Base-by-base conservation (phyloP, 1,140 invertebrate species). In the Phymastichus coffea region DNA sequence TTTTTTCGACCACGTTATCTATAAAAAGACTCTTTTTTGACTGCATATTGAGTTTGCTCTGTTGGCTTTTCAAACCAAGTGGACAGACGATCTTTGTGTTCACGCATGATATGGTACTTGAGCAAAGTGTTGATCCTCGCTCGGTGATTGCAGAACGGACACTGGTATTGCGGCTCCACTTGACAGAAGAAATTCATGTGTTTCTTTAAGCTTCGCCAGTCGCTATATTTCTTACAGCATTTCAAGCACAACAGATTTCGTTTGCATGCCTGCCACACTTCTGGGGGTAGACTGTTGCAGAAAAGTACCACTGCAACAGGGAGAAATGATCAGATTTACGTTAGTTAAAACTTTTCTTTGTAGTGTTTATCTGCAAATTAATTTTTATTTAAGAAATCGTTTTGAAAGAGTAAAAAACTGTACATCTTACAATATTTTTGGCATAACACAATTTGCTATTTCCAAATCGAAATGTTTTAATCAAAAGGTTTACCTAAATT, bases 101-200 rank as follows among this genome's bases (percentile, higher is more conserved):
- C 66, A 2, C 65, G 53, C 10, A 66, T 35, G 14, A 74, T 63
- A 37, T 77, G 75, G 41, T 76, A 74, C 23, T 73, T 74, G 1
- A 78, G 40, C 20, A 73, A 47, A 3, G 71, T 75, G 17, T 66
- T 62, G 38, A 73, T 69, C 41, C 75, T 68, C 6, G 74, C 70
- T 38, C 67, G 66, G 46, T 79, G 72, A 46, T 64, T 61, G 62
- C 80, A 81, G 53, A 72, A 73, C 1, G 75, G 78, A 61, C 80
- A 81, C 3, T 71, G 72, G 65, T 74, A 81, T 35, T 77, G 76
- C 7, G 78, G 80, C 48, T 81, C 76, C 53, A 80, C 71, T 33
- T 80, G 77, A 61, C 81, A 82, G 65, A 80, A 81, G 64, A 74
- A 81, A 59, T 81, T 79, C 76, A 81, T 78, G 63, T 83, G 81